Evolutionary conservation across 1,140 invertebrate genomes (phyloP), one percentile per base, ranked within the genome.

Genomic region (Anthonomus grandis): DNA sequence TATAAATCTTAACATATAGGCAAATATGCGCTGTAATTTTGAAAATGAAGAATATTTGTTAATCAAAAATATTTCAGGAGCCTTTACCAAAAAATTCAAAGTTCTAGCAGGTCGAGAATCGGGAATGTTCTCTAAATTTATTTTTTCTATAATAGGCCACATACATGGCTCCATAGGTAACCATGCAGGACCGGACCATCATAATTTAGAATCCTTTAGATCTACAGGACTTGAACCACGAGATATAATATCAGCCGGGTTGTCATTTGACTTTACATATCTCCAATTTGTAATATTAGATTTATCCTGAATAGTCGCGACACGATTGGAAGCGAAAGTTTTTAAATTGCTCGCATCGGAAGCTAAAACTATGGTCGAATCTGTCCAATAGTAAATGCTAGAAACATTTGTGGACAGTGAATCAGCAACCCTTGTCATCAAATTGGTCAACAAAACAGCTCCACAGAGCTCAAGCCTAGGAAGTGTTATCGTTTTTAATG

Each of bases 181-280:
- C 37, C 37, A 57, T 13, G 6, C 24, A 18, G 50, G 9, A 63
- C 68, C 27, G 66, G n/a, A n/a, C 31, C 42, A 50, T 56, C 60
- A 52, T 8, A 27, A 13, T 38, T 12, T 27, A 22, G 5, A 23
- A 9, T 34, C 12, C 15, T 9, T 10, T 24, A 46, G 10, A 8
- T 46, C 5, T 10, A 22, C 18, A 5, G 42, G 42, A 15, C 6
- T 15, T 36, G 22, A 10, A 21, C n/a, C 70, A 22, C 70, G 31
- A 15, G 68, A 68, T 4, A 60, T 25, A 2, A 63, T 55, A 57
- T 75, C 70, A 10, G 69, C 72, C 17, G 72, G 70, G 53, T 74
- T 75, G 4, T 68, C 58, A 65, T 0, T 66, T 73, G 4, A 65
- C 6, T 48, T 34, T 0, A 79, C 68, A 58, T 79, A 72, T 19